These are phyloP conservation scores for Caenorhabditis sp. DNA, from an alignment of 2,888 invertebrate species.

Conservation along the genomic window DNA sequence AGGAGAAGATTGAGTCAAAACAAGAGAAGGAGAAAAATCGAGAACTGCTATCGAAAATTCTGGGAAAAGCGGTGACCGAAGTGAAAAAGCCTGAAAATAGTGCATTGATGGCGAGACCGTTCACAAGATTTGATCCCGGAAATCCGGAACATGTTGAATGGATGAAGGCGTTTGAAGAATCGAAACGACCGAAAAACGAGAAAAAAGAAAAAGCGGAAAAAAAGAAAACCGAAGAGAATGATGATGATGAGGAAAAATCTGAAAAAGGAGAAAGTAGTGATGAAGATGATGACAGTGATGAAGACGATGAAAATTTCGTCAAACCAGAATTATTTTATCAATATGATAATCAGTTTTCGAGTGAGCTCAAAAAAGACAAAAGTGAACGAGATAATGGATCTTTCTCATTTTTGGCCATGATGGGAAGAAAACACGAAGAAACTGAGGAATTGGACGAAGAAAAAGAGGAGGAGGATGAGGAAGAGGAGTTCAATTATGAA, in stretches of 20 bases:
- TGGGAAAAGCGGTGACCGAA: constrained; percentile 47
- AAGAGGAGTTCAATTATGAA: too few relatives aligned
- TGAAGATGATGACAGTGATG: constrained; percentile 13
- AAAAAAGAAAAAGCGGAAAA: constrained; percentile 7
- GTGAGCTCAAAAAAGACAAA: constrained; percentile 36
- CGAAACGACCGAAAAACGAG: constrained; percentile 18
- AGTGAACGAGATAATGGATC: constrained; percentile 5
- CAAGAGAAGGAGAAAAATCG: constrained; percentile 52
- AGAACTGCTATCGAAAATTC: constrained; percentile 52
- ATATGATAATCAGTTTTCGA: constrained; percentile 51
- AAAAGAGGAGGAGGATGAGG: constrained; percentile 9
- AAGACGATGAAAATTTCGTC: constrained; percentile 16
- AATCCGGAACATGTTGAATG: constrained; percentile 60
- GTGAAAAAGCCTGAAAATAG: constrained; percentile 42
- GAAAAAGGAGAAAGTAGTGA: constrained; percentile 4
- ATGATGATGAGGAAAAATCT: constrained; percentile 5
- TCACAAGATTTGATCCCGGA: constrained; percentile 59
- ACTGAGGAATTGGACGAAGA: constrained; percentile 5
- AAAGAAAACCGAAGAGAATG: constrained; percentile 8
- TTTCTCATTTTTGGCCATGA: constrained; percentile 46
- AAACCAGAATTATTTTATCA: constrained; percentile 44
- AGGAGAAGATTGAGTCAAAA: constrained; percentile 35
- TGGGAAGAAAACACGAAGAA: constrained; percentile 35
- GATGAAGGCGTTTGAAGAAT: constrained; percentile 48
- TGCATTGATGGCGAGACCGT: constrained; percentile 30